Base-by-base conservation (phyloP, 2,888 invertebrate species). In the Diaperis boleti region DNA sequence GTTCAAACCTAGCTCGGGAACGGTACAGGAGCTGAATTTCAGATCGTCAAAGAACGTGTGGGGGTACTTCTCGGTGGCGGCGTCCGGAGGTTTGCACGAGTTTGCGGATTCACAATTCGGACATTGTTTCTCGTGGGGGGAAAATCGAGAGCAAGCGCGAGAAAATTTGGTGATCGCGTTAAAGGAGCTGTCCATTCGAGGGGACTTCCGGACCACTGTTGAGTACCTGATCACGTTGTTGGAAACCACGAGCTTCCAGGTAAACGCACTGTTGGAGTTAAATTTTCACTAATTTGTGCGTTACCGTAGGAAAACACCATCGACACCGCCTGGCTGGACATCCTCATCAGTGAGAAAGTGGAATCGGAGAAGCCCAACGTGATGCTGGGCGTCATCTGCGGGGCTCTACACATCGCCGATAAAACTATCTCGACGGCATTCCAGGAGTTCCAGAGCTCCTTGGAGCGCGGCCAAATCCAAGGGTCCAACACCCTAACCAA, bases 71-170 rank as follows among this genome's bases (percentile, higher is more conserved):
- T 98, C 97, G 74, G 98, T 99, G 59, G 95, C 95, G 0, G 98
- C 98, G 0, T 95, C 96, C 0, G 98, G 99, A 0, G 98, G 98
- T 0, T 86, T 99, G 7, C 99, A 99, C 82, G 99, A 99, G 83
- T 99, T 96, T 81, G 99, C 99, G 0, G 99, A 99, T 82, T 98
- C 98, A 0, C 99, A 99, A 83, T 99, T 99, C 79, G 99, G 99
- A 0, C 99, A 99, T 82, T 97, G 98, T 81, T 99, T 99, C 85
- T 97, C 98, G 0, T 98, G 98, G 96, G 99, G 99, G 15, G 98
- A 98, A 83, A 96, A 96, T 74, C 86, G 99, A 62, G 94, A 96
- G 79, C 94, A 95, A 81, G 95, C 96, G 0, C 87, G 95, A 77
- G 95, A 96, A 86, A 98, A 98, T 83, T 84, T 99, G 72, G 97